phyloP scores from a whole-genome alignment of 2,113 vertebrate genomes.

The Crotalus horridus region DNA sequence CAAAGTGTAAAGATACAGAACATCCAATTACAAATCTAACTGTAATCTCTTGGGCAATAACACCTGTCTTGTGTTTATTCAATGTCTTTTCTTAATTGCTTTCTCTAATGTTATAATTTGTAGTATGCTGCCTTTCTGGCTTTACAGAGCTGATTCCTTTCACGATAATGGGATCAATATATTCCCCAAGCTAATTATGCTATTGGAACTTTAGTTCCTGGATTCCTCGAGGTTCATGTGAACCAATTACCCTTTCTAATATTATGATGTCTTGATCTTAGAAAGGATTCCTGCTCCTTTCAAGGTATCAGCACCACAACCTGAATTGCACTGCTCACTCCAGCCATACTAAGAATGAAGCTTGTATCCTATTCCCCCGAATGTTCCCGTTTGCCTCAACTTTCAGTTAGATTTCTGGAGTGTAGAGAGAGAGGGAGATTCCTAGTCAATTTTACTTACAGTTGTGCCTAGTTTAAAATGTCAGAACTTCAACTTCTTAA shows the following conservation, averaged over 20 bases:
- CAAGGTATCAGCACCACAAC: rapidly evolving
- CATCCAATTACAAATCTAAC: background rate
- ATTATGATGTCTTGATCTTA: slow-evolving; percentile 27
- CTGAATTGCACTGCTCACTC: background rate
- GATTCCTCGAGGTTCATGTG: slow-evolving; percentile 26
- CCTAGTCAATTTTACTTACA: background rate
- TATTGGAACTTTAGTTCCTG: background rate
- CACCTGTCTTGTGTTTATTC: background rate
- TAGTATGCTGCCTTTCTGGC: rapidly evolving
- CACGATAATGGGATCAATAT: background rate
- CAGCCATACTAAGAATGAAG: rapidly evolving
- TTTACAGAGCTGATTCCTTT: rapidly evolving
- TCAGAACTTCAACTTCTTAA: slow-evolving; percentile 3
- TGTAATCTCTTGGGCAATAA: background rate
- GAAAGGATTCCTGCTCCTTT: slow-evolving; percentile 10
- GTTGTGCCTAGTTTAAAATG: slow-evolving; percentile 4
- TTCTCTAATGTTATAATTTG: background rate
- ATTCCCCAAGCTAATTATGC: slow-evolving; percentile 1
- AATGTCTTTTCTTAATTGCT: background rate
- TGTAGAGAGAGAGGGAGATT: background rate
- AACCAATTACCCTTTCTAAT: slow-evolving; percentile 42
- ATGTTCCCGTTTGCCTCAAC: background rate
- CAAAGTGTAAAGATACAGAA: background rate
- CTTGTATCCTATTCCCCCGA: slow-evolving; percentile 7
- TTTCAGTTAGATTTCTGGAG: background rate